Base-by-base conservation (phyloP, 1,140 invertebrate species). In the Callitettix versicolor region DNA sequence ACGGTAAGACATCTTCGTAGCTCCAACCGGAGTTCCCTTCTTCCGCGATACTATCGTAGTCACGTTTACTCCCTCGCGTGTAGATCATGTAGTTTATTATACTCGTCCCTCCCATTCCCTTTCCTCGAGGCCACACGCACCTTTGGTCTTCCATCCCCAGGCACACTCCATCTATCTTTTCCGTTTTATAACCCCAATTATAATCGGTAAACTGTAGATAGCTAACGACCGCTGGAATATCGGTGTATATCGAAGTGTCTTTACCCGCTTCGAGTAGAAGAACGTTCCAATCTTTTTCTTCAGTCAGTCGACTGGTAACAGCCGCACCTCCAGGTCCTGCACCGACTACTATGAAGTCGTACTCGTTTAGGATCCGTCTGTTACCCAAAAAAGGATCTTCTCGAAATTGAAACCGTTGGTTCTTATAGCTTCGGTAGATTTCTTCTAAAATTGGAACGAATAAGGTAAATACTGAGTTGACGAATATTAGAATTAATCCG, bases 21-120 rank as follows among this genome's bases (percentile, higher is more conserved):
- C 82, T 81, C 94, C 94, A 97, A 0, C 88, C 88, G 1, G 71
- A 68, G 63, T 93, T 95, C 1, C 92, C 94, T 58, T 84, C 71
- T 9, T 70, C 70, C 4, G 69, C 77, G 84, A 84, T 88, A 38
- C 73, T 69, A 62, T 89, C 79, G 63, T 82, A 89, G 68, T 88
- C 85, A 5, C 70, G 63, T 1, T 74, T 74, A 59, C 81, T 78
- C 1, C 86, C 85, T 47, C 86, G 72, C 40, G 83, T 80, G 60
- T 88, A 87, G 1, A 88, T 82, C 79, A 88, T 77, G 64, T 89
- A 92, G 69, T 88, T 88, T 9, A 88, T 77, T 1, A 86, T 78
- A 38, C 83, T 87, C 2, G 82, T 84, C 1, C 86, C 86, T 1
- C 86, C 86, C 2, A 88, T n/a, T 11, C 56, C 62, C 52, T 64